These are phyloP conservation scores for Diabrotica virgifera DNA, from an alignment of 1,140 invertebrate species.

Conservation along the genomic window DNA sequence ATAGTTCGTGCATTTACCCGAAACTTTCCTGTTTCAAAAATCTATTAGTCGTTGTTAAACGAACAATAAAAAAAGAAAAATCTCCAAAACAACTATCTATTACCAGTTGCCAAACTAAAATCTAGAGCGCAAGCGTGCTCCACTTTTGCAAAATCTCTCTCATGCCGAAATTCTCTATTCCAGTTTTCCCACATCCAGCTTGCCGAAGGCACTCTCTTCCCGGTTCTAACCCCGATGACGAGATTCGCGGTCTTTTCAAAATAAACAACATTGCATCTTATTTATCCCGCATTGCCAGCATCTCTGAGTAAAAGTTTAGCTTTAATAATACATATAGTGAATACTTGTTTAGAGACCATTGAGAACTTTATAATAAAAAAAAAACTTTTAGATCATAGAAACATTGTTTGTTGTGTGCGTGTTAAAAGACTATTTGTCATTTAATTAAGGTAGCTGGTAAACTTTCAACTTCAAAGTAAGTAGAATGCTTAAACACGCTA, in stretches of 20 bases:
- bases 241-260: background rate
- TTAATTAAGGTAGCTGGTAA: no score
- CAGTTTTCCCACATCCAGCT: constrained; percentile 6
- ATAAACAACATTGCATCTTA: no score
- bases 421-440: no score
- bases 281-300: no score
- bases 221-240: background rate
- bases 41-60: constrained; percentile 7
- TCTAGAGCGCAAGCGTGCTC: constrained; percentile 9
- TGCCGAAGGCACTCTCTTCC: background rate
- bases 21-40: constrained; percentile 6
- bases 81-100: constrained; percentile 10
- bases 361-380: no score
- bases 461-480: no score
- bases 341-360: no score
- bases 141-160: constrained; percentile 8
- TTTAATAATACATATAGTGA: no score
- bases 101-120: constrained; percentile 14
- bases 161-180: constrained; percentile 3
- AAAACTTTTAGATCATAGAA: no score
- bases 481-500: no score
- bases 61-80: constrained; percentile 6
- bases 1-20: background rate
- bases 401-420: no score
- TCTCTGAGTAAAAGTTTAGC: no score